Conservation (phyloP, 2,888 invertebrate species). For the Odontocolon sp. region DNA sequence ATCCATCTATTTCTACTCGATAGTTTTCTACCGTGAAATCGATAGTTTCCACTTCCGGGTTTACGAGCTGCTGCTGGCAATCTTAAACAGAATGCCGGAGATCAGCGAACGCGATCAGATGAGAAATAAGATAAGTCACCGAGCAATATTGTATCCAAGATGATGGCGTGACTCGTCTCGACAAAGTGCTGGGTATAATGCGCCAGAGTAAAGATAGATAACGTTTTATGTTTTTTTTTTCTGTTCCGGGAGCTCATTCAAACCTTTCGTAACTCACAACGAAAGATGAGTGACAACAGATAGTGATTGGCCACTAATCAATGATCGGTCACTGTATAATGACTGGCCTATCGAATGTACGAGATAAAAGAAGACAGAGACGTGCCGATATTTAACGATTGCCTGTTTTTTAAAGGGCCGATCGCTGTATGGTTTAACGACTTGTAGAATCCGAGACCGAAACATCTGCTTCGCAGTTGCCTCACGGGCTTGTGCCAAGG, state of each 20-base stretch:
- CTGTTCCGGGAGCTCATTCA: not conserved
- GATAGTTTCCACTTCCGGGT: constrained; percentile 45
- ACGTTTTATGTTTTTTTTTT: not conserved
- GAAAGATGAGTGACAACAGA: too few species aligned
- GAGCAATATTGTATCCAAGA: constrained; percentile 5
- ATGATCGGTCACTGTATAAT: too few species aligned
- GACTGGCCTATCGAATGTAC: too few species aligned
- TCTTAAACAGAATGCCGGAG: not conserved
- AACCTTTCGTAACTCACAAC: too few species aligned
- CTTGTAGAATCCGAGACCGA: too few species aligned
- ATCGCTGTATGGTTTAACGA: too few species aligned
- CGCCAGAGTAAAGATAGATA: not conserved
- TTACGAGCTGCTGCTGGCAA: not conserved
- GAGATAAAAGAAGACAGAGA: too few species aligned
- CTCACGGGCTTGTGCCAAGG: too few species aligned
- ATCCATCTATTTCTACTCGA: constrained; percentile 22
- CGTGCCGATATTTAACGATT: too few species aligned
- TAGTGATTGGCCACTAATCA: too few species aligned
- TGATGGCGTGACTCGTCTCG: constrained; percentile 7
- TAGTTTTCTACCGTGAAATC: constrained; percentile 31
- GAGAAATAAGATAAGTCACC: constrained; percentile 22
- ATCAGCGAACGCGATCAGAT: constrained; percentile 16
- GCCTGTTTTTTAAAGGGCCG: too few species aligned
- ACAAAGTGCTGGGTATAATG: constrained; percentile 3
- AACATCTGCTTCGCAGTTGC: too few species aligned